Base-by-base conservation (phyloP, 1,140 invertebrate species). In the Trichogramma pretiosum region DNA sequence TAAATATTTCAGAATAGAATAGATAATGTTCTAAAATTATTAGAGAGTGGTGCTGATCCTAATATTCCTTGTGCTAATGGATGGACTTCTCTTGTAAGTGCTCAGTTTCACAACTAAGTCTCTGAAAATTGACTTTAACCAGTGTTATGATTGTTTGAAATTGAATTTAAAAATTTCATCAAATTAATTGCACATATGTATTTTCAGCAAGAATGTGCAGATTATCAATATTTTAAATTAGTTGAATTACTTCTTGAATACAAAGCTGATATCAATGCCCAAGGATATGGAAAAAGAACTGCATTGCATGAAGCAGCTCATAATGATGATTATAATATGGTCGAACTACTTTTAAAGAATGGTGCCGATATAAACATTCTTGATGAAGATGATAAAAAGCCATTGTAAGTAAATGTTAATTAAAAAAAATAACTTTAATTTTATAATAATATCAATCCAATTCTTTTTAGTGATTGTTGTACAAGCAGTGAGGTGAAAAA, bases 81-180 rank as follows among this genome's bases (percentile, higher is more conserved):
- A 34, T 89, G 84, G 81, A 87, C 84, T 14, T 83, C 85, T 14
- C 58, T 87, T 66, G 77, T 79, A 64, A 66, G n/a, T n/a, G n/a
- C n/a, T n/a, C n/a, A n/a, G n/a, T n/a, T n/a, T n/a, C n/a, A n/a
- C n/a, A n/a, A n/a, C n/a, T n/a, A n/a, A n/a, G n/a, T n/a, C n/a
- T n/a, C n/a, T 23, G 14, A 50, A 34, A 19, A 19, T 39, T 41
- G 3, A 24, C 35, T 28, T 28, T 28, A 28, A 7, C 5, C 24
- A 28, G 11, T 28, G 24, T 28, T 7, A 7, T 5, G 11, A 28
- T 7, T 11, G 5, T 7, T 5, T 28, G 11, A 28, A 28, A 28
- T 11, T 28, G 5, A 28, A 11, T 28, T 28, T 28, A 28, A 28
- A 7, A 7, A 28, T 0, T 26, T 45, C 18, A 18, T 21, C 17